phyloP scores from a whole-genome alignment of 2,797 vertebrate genomes.

The Euphonia xanthogaster region DNA sequence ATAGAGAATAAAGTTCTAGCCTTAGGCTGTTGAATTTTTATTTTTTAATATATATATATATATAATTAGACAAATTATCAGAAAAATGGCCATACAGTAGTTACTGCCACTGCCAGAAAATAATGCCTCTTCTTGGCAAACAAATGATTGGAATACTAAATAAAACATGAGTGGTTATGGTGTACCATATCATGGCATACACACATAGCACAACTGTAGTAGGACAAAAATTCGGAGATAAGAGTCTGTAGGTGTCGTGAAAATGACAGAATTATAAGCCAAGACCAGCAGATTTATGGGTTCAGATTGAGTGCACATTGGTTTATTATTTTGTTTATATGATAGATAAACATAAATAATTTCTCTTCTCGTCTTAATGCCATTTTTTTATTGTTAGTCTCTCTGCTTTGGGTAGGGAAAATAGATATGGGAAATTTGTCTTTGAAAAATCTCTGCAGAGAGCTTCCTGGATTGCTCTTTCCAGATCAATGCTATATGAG shows the following conservation, averaged over 20 bases:
- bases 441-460: neutral
- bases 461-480: neutral
- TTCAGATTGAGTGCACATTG: neutral
- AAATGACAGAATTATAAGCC: neutral
- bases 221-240: neutral
- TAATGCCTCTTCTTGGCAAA: neutral
- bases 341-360: neutral
- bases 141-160: neutral
- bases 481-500: neutral
- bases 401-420: neutral
- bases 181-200: neutral
- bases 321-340: neutral
- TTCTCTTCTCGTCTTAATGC: neutral
- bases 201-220: accelerated
- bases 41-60: neutral
- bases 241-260: neutral
- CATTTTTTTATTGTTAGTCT: neutral
- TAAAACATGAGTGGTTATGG: neutral
- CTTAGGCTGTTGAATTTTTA: neutral
- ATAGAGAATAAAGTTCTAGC: neutral
- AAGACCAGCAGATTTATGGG: neutral
- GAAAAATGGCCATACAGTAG: neutral
- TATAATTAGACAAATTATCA: neutral
- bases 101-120: neutral
- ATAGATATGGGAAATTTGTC: neutral